Evolutionary conservation across 2,888 invertebrate genomes (phyloP).

Genomic region (Andrena bucephala): DNA sequence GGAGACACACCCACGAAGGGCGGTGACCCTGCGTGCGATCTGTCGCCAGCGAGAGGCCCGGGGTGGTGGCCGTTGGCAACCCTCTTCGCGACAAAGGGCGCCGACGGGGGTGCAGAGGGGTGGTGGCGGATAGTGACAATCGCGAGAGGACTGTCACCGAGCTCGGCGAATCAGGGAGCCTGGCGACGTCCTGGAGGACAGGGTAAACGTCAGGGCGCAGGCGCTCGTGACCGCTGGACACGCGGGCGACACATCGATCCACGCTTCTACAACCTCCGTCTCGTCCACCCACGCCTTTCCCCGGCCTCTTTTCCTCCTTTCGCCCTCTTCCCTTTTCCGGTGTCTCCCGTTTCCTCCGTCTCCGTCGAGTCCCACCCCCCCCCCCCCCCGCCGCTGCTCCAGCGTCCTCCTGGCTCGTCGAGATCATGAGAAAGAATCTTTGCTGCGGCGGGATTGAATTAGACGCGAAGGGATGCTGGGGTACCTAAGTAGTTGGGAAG

Average conservation of each 20-base stretch:
- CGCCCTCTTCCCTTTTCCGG: conserved; percentile 63
- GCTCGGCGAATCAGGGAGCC: conserved; percentile 78
- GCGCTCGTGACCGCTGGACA: conserved; percentile 82
- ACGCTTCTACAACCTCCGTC: conserved; percentile 79
- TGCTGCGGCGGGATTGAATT: too few species aligned
- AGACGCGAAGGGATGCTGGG: too few species aligned
- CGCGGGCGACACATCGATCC: conserved; percentile 84
- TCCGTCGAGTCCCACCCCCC: conserved; percentile 19
- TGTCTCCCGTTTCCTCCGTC: conserved; percentile 62
- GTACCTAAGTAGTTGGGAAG: too few species aligned
- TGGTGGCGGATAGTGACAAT: conserved; percentile 72
- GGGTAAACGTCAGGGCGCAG: conserved; percentile 72
- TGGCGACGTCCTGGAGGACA: conserved; percentile 73
- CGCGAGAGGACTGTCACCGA: conserved; percentile 72
- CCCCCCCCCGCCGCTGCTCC: neutral
- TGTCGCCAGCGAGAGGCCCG: conserved; percentile 49
- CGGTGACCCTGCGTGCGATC: conserved; percentile 58
- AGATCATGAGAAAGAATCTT: too few species aligned
- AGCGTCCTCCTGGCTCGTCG: neutral
- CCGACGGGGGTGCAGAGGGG: conserved; percentile 18
- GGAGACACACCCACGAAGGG: conserved; percentile 70
- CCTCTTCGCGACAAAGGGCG: neutral
- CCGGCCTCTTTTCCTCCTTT: conserved; percentile 56
- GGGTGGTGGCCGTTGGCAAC: conserved; percentile 33
- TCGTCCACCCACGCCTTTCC: conserved; percentile 58